Evolutionary conservation across 53 echinoderm and acorn worm genomes (phyloP), one percentile per base, ranked within the genome.

Genomic region (Mesocentrotus franciscanus): DNA sequence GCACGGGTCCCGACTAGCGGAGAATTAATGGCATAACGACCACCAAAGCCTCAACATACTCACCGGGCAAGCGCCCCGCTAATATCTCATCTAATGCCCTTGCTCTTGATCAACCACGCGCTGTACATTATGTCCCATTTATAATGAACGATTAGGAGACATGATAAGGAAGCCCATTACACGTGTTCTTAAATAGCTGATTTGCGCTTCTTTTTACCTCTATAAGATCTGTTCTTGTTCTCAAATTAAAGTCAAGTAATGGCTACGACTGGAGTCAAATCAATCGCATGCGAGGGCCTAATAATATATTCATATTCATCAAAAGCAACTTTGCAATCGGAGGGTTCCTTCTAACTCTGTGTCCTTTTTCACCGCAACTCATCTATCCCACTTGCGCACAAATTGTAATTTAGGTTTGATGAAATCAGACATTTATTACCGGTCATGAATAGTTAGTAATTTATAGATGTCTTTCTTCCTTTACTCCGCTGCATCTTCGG

Each of bases 221-320:
- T 22, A 11, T 20, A 18, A 9, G 62, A 64, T 24, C 16, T 24
- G 64, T 68, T 64, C 62, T 81, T 87, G 87, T 87, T 87, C 87
- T 92, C 35, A 27, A 56, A 92, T 92, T 92, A 92, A 56, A 66
- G 92, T 74, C 68, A 56, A 92, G 92, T 92, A 39, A 92, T 92
- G 75, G 71, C 66, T 16, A 74, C 49, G 92, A 58, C 10, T 49
- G 8, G 14, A 56, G 6, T 74, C 49, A 10, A 49, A 74, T 39
- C 49, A 26, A 42, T 55, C 74, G 74, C 35, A 64, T 39, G 26
- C 56, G 39, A 68, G 22, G 68, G 56, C 8, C 27, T 27, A 42
- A 56, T 92, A 74, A 92, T 92, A 72, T 92, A 92, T 92, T 92
- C 92, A 92, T 92, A 92, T 71, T 92, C 92, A 92, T 92, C 92